These are phyloP conservation scores for Sphyrna mokarran DNA, from an alignment of 2,113 vertebrate genomes.

Conservation along the genomic window DNA sequence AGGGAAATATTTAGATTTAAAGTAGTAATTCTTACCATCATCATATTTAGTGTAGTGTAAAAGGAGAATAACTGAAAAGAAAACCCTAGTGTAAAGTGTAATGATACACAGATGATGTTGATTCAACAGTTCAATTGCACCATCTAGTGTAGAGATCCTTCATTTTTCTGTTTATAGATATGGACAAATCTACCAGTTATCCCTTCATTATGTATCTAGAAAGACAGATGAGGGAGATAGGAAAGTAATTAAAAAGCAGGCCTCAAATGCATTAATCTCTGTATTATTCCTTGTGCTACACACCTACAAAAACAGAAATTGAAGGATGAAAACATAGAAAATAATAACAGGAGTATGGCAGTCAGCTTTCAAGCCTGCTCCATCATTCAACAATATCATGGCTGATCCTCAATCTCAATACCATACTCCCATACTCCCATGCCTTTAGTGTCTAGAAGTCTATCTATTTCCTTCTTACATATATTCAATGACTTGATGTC, in stretches of 20 bases:
- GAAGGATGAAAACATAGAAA: not conserved
- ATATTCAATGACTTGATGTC: too few relatives aligned
- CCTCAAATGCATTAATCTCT: too few relatives aligned
- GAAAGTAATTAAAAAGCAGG: not conserved
- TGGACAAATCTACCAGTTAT: not conserved
- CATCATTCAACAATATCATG: too few relatives aligned
- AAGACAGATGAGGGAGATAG: too few relatives aligned
- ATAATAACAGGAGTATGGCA: too few relatives aligned
- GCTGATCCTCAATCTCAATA: too few relatives aligned
- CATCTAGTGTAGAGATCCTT: slow-evolving; percentile 32
- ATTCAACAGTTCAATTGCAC: slow-evolving; percentile 19
- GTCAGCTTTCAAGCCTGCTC: too few relatives aligned
- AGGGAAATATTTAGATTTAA: not conserved
- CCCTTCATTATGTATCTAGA: not conserved
- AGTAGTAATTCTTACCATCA: not conserved
- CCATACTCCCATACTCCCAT: too few relatives aligned
- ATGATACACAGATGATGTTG: not conserved
- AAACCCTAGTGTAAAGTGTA: not conserved
- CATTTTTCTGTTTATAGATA: not conserved
- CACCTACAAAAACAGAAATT: not conserved
- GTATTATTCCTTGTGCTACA: too few relatives aligned
- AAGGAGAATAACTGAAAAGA: not conserved
- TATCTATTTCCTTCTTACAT: too few relatives aligned
- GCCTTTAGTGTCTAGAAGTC: too few relatives aligned
- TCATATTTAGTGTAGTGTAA: not conserved